These are phyloP conservation scores for Halocynthia roretzi DNA, from an alignment of 23 tunicate species.

Conservation along the genomic window DNA sequence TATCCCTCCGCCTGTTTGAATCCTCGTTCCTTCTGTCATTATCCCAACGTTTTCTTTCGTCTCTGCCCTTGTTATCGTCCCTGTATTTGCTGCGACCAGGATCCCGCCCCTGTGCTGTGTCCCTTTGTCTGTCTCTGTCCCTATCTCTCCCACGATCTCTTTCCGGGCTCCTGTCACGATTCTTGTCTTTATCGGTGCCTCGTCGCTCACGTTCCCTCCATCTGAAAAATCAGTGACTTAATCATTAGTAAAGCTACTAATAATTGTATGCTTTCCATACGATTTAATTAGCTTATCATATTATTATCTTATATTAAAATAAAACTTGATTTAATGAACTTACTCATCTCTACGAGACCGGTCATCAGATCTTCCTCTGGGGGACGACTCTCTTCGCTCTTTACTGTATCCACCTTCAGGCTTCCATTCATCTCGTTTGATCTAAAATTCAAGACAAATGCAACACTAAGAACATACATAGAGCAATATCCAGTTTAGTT, in stretches of 20 bases:
- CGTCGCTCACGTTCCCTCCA: not conserved
- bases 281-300: too few relatives aligned
- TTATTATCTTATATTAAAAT: too few relatives aligned
- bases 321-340: not conserved
- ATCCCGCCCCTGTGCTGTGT: not conserved
- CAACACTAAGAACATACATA: not conserved
- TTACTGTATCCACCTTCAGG: conserved; percentile 3
- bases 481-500: not conserved
- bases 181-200: not conserved
- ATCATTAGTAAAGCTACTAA: too few relatives aligned
- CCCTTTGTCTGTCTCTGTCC: not conserved
- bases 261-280: too few relatives aligned
- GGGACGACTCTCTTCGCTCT: not conserved
- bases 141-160: not conserved
- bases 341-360: not conserved
- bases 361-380: conserved; percentile 4
- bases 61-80: too few relatives aligned
- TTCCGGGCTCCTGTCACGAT: not conserved
- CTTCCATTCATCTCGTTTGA: conserved; percentile 15
- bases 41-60: not conserved
- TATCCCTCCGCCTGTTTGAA: not conserved
- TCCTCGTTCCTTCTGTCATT: not conserved
- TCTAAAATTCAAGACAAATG: not conserved
- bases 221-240: too few relatives aligned
- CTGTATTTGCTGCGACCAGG: not conserved